A percentile compares a stretch with the other conserved stretches of the same genome.
Evolutionary conservation across 35 echinoderm and acorn worm species (phyloP).

Genomic region (Ptychodera flava): DNA sequence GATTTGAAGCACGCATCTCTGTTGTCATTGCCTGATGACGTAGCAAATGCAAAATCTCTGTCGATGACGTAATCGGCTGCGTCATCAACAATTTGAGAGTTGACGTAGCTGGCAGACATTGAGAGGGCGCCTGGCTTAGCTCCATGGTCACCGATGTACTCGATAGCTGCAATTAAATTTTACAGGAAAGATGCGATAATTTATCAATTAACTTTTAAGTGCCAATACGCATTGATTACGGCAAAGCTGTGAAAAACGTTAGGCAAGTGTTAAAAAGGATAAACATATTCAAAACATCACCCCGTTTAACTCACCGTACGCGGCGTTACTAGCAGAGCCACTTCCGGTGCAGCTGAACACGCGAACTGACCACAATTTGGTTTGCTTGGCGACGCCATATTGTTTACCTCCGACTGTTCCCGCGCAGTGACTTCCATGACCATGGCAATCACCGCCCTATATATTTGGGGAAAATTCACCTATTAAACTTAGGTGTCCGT

Average conservation of each 20-base stretch:
- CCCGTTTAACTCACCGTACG: too few relatives aligned
- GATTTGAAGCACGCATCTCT: neutral
- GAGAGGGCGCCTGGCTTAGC: neutral
- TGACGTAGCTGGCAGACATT: neutral
- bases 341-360: neutral
- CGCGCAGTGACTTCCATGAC: neutral
- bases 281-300: too few relatives aligned
- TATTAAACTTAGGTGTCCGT: too few relatives aligned
- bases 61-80: neutral
- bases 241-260: too few relatives aligned
- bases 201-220: too few relatives aligned
- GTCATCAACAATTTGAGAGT: neutral
- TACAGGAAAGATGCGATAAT: too few relatives aligned
- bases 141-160: neutral
- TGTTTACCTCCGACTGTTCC: neutral
- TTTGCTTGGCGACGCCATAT: neutral
- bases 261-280: neutral
- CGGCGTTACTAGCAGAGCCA: neutral
- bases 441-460: neutral
- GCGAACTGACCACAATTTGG: neutral
- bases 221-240: too few relatives aligned
- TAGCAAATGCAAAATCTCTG: neutral
- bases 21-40: neutral
- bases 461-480: too few relatives aligned
- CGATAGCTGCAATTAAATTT: too few relatives aligned